A percentile compares a stretch with the other conserved stretches of the same genome.
Conservation (phyloP, 2,888 invertebrate species). For the Lepidochrysops patricia region DNA sequence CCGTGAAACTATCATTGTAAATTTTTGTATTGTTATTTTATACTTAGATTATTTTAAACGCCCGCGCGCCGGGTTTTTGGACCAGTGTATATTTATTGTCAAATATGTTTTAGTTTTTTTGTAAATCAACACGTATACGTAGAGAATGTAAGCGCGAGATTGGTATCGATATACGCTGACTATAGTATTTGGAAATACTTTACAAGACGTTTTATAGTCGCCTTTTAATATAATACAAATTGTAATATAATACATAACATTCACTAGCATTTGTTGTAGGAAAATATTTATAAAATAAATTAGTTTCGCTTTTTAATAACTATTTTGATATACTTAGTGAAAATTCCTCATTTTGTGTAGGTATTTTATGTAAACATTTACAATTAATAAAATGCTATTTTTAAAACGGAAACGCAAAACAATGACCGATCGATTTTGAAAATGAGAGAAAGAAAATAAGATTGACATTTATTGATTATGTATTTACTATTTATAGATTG, state of each 20-base stretch:
- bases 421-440: not conserved
- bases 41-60: slow-evolving; percentile 4
- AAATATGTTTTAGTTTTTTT: not conserved
- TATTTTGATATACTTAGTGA: not conserved
- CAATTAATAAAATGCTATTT: not conserved
- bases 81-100: slow-evolving; percentile 11
- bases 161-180: not conserved
- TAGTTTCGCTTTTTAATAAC: not conserved
- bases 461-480: not conserved
- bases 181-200: slow-evolving; percentile 5
- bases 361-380: not conserved
- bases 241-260: slow-evolving; percentile 13
- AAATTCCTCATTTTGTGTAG: not conserved
- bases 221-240: slow-evolving; percentile 14
- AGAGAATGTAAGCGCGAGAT: not conserved
- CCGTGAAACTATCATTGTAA: slow-evolving; percentile 3
- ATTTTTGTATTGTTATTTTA: slow-evolving; percentile 7
- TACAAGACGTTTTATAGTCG: slow-evolving; percentile 14
- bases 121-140: slow-evolving; percentile 8
- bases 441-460: not conserved
- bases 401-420: not conserved
- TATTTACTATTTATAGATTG: not conserved
- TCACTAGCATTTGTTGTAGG: slow-evolving; percentile 9
- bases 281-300: slow-evolving; percentile 13
- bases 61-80: not conserved